Base-by-base conservation (phyloP, 1,140 invertebrate species). In the Epicauta chinensis region DNA sequence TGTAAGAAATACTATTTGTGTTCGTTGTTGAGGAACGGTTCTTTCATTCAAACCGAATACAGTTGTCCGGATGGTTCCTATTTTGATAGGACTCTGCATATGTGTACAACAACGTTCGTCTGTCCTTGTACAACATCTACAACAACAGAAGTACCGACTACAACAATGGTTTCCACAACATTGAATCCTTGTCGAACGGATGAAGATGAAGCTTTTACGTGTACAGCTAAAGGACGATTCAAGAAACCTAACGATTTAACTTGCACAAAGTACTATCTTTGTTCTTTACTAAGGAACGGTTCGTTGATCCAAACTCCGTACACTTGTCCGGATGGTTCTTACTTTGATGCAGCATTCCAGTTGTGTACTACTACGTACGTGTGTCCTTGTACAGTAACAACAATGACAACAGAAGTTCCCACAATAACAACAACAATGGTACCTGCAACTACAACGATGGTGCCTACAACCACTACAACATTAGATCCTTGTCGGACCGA, bases 31-130 rank as follows among this genome's bases (percentile, higher is more conserved):
- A 5, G 15, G 17, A n/a, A n/a, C n/a, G n/a, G n/a, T n/a, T n/a
- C n/a, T n/a, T 54, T 54, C n/a, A 29, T 48, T 4, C 52, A 54
- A 49, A 54, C 45, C 1, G 37, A 49, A 11, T 43, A 49, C 17
- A 10, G 12, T 16, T 54, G 52, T 36, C 52, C 45, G 9, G 2
- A 1, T 10, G 32, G 40, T 3, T 45, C 39, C 1, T 29, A 32
- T 9, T 54, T 41, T 17, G 14, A 42, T 10, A 5, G 30, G 9
- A 16, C 10, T 1, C 5, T 37, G 0, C 17, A 23, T 4, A 34
- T 0, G 10, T 45, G 31, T 16, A 36, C 6, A 3, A 16, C 13
- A 16, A 16, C 9, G 9, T 41, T 16, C 39, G 23, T 11, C 3
- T 16, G 17, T 2, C 17, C 17, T 7, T 23, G 17, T 23, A 23